Evolutionary conservation across 2,113 vertebrate species (phyloP), one percentile per base, ranked within the genome.

Genomic region (Caranx ignobilis): DNA sequence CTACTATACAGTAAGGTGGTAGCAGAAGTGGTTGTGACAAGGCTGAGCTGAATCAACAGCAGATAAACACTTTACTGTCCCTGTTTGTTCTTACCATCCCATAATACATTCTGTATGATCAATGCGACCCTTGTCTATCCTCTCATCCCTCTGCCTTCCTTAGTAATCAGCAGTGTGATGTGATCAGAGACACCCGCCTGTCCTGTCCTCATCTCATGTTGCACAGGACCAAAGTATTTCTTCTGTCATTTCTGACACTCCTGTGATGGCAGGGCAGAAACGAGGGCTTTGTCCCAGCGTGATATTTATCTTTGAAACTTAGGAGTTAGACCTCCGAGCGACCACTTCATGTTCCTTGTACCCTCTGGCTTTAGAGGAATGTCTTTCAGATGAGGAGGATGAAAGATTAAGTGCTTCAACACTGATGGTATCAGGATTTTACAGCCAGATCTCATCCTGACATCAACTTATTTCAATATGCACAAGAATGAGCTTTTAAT

Each of bases 251-350:
- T 66, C 75, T 89, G 90, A 87, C 90, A 89, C 68, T 62, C 72
- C 61, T 84, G 78, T 81, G 85, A 87, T 81, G 88, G 78, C 69
- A 55, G 68, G 63, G 68, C 76, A 75, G 71, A 85, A 69, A 67
- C 31, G 11, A 21, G 60, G 50, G 59, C 77, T 88, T 85, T 86
- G 84, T 89, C 87, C 83, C 85, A 31, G 62, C 9, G 19, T 82
- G 84, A 85, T 77, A 66, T 87, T 80, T 74, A 82, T 87, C 86
- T 90, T 90, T 92, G 79, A 89, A 90, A 91, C n/a, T 47, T 75
- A 81, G 62, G 77, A 85, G 76, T 83, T 71, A 69, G 79, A 86
- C 85, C 73, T 81, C 41, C 59, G 19, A 73, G 65, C 48, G n/a
- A 31, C 62, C 65, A 74, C 15, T 71, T 69, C 71, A 43, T 63